phyloP scores from a whole-genome alignment of 2,113 vertebrate genomes.

The Festucalex cinctus region DNA sequence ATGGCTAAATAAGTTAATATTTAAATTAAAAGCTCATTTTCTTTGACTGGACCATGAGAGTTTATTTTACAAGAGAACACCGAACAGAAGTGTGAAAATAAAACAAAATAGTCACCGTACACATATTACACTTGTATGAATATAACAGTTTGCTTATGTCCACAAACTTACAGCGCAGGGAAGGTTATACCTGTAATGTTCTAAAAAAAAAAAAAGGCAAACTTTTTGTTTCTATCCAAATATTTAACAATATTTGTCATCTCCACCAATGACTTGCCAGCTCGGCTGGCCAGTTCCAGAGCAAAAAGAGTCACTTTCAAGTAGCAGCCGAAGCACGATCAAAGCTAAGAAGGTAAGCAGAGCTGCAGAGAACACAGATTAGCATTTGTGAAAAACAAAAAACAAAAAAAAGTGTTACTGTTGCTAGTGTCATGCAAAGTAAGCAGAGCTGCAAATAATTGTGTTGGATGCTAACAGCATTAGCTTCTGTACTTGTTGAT shows the following conservation, averaged over 20 bases:
- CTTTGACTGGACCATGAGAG: background rate
- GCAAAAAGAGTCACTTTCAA: too few species aligned
- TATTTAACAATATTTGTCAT: background rate
- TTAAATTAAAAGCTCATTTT: background rate
- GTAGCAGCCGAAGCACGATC: too few species aligned
- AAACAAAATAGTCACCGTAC: slow-evolving; percentile 9
- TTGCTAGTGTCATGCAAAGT: too few species aligned
- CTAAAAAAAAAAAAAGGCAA: background rate
- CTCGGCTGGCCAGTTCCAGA: too few species aligned
- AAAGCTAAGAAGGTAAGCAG: too few species aligned
- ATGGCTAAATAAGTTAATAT: too few species aligned
- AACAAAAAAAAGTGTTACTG: too few species aligned
- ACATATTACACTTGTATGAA: background rate
- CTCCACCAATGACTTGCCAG: too few species aligned
- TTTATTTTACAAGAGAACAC: slow-evolving; percentile 2
- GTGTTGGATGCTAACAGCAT: too few species aligned
- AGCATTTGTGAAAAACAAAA: too few species aligned
- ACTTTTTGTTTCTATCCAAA: background rate
- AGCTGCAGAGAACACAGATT: too few species aligned
- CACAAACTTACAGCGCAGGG: background rate
- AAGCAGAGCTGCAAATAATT: too few species aligned
- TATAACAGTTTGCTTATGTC: background rate
- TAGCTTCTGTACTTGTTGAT: background rate
- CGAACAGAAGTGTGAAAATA: slow-evolving; percentile 13
- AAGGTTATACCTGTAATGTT: background rate